Evolutionary conservation across 2,113 vertebrate species (phyloP).

Genomic region (Trichomycterus rosablanca): DNA sequence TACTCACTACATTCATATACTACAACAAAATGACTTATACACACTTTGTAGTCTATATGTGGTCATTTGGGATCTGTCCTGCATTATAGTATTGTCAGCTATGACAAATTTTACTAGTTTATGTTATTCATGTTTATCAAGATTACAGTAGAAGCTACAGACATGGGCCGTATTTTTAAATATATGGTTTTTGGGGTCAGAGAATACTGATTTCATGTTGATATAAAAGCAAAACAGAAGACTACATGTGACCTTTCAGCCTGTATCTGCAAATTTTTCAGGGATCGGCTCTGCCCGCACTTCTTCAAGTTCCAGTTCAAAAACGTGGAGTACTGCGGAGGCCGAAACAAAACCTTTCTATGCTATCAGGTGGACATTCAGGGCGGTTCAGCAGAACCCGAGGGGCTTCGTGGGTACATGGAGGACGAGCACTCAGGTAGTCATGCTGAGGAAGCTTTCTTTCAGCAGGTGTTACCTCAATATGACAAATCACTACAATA

Average conservation of each 20-base stretch:
- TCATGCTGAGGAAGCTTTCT: slow-evolving; percentile 89
- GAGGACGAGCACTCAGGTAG: slow-evolving; percentile 86
- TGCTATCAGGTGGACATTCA: slow-evolving; percentile 84
- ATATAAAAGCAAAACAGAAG: too few species aligned
- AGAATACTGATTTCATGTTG: too few species aligned
- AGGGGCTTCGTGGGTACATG: slow-evolving; percentile 77
- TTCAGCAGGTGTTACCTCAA: slow-evolving; percentile 78
- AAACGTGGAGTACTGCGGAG: slow-evolving; percentile 95
- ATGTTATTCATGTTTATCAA: too few species aligned
- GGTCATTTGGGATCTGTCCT: too few species aligned
- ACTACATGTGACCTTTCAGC: neutral
- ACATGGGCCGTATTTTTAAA: too few species aligned
- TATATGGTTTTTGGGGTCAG: too few species aligned
- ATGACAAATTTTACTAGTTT: too few species aligned
- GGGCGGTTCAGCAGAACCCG: slow-evolving; percentile 65
- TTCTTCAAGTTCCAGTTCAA: slow-evolving; percentile 98
- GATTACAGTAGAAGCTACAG: too few species aligned
- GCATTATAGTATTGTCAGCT: too few species aligned
- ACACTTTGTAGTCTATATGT: too few species aligned
- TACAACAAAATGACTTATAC: too few species aligned
- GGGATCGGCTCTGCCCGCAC: slow-evolving; percentile 82
- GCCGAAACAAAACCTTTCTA: slow-evolving; percentile 93
- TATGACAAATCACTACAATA: slow-evolving; percentile 66
- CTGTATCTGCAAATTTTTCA: slow-evolving; percentile 49
- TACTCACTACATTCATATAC: too few species aligned